Conservation (phyloP, 2,113 vertebrate species). For the Silurus glanis region DNA sequence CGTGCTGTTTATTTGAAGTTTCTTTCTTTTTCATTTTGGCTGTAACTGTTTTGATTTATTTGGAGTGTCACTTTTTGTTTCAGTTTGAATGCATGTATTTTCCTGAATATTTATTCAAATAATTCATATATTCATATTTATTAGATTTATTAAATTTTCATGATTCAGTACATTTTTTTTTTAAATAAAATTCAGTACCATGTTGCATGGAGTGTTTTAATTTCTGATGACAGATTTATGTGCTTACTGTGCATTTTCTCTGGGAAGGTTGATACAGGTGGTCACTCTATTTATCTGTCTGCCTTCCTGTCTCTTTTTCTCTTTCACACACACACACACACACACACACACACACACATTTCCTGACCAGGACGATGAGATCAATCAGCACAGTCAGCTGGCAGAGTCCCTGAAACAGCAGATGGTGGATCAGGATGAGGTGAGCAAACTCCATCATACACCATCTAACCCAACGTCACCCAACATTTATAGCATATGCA, state of each 20-base stretch:
- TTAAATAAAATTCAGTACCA: too few relatives aligned
- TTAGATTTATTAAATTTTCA: too few relatives aligned
- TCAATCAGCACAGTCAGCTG: constrained; percentile 94
- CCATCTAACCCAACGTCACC: neutral
- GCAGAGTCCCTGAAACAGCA: constrained; percentile 89
- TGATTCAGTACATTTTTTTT: too few relatives aligned
- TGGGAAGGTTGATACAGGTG: neutral
- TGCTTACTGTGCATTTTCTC: neutral
- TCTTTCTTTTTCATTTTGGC: too few relatives aligned
- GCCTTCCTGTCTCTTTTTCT: constrained; percentile 19
- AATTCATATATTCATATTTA: too few relatives aligned
- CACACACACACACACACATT: neutral
- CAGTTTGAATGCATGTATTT: too few relatives aligned
- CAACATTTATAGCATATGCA: neutral
- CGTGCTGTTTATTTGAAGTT: too few relatives aligned
- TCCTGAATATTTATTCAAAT: too few relatives aligned
- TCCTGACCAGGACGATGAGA: constrained; percentile 87
- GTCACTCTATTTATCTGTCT: constrained; percentile 8
- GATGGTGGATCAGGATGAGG: constrained; percentile 96
- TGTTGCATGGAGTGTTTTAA: too few relatives aligned
- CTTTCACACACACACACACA: neutral
- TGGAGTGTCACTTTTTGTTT: too few relatives aligned
- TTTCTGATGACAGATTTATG: neutral
- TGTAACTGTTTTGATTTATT: too few relatives aligned
- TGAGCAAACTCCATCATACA: constrained; percentile 54